Evolutionary conservation across 2,888 invertebrate species (phyloP).

Genomic region (Pyrocoelia pectoralis): DNA sequence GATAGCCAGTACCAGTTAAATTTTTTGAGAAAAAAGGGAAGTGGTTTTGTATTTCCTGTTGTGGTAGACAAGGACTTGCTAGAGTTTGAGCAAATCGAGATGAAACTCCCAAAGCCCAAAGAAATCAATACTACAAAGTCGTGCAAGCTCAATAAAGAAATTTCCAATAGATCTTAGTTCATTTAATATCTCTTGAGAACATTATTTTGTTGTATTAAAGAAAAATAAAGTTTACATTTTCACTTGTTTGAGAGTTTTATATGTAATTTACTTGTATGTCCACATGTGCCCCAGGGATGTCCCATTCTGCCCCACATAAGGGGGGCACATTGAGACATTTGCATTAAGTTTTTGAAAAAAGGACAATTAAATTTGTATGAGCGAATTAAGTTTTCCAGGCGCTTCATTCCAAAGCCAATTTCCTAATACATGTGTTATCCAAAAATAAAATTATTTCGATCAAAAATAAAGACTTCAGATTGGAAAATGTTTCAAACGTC

Average conservation of each 20-base stretch:
- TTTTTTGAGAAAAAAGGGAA: not conserved
- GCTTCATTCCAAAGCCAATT: too few relatives aligned
- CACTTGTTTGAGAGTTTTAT: not conserved
- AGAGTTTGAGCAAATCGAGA: slow-evolving; percentile 5
- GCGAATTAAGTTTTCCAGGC: too few relatives aligned
- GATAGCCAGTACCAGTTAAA: slow-evolving; percentile 6
- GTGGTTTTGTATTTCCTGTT: slow-evolving; percentile 7
- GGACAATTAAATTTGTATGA: too few relatives aligned
- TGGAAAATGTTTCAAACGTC: too few relatives aligned
- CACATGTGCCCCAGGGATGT: too few relatives aligned
- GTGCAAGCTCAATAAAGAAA: not conserved
- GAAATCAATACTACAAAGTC: not conserved
- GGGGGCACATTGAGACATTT: too few relatives aligned
- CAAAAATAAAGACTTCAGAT: too few relatives aligned
- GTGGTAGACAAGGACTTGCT: not conserved
- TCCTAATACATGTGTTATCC: too few relatives aligned
- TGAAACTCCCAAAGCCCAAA: slow-evolving; percentile 6
- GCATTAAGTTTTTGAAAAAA: too few relatives aligned
- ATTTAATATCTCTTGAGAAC: not conserved
- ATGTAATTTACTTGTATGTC: not conserved
- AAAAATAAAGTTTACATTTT: not conserved
- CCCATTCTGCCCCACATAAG: too few relatives aligned
- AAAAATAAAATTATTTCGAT: too few relatives aligned
- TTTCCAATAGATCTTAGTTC: not conserved
- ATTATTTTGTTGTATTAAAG: not conserved